Evolutionary conservation across 35 echinoderm and acorn worm genomes (phyloP).

Genomic region (Lytechinus variegatus): DNA sequence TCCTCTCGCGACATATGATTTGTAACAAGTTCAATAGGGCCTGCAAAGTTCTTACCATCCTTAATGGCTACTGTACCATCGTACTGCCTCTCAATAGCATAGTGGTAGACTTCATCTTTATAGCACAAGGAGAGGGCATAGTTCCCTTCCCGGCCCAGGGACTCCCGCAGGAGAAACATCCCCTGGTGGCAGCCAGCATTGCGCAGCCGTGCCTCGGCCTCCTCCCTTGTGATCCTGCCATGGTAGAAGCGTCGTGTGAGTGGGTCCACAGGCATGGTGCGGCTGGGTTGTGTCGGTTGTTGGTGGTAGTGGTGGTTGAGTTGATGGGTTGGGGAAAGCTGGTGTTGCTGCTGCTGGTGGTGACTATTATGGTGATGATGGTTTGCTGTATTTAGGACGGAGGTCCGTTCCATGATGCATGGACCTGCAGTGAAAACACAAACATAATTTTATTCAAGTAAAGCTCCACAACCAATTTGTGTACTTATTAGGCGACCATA

Average conservation of each 20-base stretch:
- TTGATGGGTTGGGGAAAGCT: background rate
- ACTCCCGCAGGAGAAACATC: conserved; percentile 83
- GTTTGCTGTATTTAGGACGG: background rate
- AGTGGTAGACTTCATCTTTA: conserved; percentile 84
- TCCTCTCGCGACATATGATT: conserved; percentile 85
- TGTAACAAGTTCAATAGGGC: conserved; percentile 84
- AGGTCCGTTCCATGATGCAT: background rate
- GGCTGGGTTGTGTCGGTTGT: background rate
- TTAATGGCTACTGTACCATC: conserved; percentile 91
- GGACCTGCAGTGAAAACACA: background rate
- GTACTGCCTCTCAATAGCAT: conserved; percentile 85
- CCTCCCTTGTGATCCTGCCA: conserved; percentile 90
- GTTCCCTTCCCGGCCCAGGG: conserved; percentile 75
- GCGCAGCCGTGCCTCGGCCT: conserved; percentile 80
- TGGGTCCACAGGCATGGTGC: conserved; percentile 61
- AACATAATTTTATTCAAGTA: background rate
- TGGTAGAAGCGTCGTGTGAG: conserved; percentile 77
- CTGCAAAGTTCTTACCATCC: conserved; percentile 89
- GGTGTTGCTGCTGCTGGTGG: conserved; percentile 13
- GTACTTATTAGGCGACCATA: background rate
- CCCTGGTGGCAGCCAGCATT: conserved; percentile 68
- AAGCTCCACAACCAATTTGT: background rate
- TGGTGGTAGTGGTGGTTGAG: background rate
- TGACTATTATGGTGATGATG: background rate
- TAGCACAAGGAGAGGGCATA: conserved; percentile 89